phyloP scores from a whole-genome alignment of 2,113 vertebrate species.

The Lonchura striata region DNA sequence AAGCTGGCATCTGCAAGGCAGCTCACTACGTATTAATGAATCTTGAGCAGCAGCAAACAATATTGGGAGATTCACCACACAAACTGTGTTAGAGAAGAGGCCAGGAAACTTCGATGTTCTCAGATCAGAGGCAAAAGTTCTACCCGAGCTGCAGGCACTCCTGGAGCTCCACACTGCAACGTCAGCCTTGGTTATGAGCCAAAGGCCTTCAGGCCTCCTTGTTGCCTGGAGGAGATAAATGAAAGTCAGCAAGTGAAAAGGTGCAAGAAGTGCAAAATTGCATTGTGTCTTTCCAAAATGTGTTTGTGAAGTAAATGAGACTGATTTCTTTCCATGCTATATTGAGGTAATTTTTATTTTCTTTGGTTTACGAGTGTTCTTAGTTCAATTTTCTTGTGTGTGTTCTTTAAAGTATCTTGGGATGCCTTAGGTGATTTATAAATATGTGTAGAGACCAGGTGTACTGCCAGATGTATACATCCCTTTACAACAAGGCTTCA shows the following conservation, averaged over 20 bases:
- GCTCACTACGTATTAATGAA: background rate
- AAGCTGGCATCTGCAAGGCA: background rate
- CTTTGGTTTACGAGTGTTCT: constrained; percentile 26
- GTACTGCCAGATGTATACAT: constrained; percentile 64
- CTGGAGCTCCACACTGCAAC: background rate
- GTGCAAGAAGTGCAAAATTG: constrained; percentile 49
- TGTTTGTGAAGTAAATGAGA: background rate
- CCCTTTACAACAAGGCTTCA: constrained; percentile 50
- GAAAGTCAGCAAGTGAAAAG: constrained; percentile 62
- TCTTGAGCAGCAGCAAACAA: background rate
- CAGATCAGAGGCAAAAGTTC: background rate
- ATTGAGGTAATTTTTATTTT: constrained; percentile 21
- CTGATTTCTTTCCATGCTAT: background rate
- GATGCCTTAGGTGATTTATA: constrained; percentile 63
- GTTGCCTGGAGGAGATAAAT: constrained; percentile 62
- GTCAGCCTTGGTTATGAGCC: constrained; percentile 47
- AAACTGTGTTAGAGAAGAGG: background rate
- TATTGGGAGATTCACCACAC: background rate
- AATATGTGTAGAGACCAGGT: constrained; percentile 67
- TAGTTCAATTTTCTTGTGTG: background rate
- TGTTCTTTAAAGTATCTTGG: constrained; percentile 29
- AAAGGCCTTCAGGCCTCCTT: constrained; percentile 57
- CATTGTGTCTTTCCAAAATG: constrained; percentile 5
- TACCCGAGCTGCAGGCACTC: background rate
- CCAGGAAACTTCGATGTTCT: background rate